These are phyloP conservation scores for Nasonia giraulti DNA, from an alignment of 1,140 invertebrate genomes.

Conservation along the genomic window DNA sequence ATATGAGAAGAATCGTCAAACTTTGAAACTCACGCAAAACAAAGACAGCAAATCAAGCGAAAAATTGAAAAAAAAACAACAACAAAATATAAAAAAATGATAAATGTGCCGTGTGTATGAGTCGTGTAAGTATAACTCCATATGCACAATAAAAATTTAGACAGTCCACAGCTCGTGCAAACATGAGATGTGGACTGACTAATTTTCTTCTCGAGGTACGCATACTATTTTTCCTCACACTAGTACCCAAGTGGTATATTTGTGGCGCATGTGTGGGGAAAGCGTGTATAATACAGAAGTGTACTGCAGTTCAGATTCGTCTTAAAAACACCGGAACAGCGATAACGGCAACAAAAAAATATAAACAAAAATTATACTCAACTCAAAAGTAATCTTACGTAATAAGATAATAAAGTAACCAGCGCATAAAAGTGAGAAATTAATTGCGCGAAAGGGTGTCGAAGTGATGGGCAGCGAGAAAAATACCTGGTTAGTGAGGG, in stretches of 20 bases:
- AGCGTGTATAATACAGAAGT: too few relatives aligned
- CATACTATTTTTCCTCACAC: too few relatives aligned
- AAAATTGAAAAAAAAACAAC: slow-evolving; percentile 21
- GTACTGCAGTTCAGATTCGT: background rate
- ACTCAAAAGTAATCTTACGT: background rate
- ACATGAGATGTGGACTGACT: too few relatives aligned
- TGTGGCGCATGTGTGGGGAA: too few relatives aligned
- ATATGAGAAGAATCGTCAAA: background rate
- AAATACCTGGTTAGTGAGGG: slow-evolving; percentile 78
- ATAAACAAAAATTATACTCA: background rate
- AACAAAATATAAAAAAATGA: too few relatives aligned
- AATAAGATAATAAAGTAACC: background rate
- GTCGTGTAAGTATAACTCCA: background rate
- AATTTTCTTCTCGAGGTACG: too few relatives aligned
- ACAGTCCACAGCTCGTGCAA: too few relatives aligned
- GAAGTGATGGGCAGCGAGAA: slow-evolving; percentile 53
- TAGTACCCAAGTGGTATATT: too few relatives aligned
- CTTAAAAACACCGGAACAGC: background rate
- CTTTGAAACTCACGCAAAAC: background rate
- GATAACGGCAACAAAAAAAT: background rate
- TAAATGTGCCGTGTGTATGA: slow-evolving; percentile 12
- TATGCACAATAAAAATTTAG: background rate
- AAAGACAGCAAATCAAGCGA: slow-evolving; percentile 9
- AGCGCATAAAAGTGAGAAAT: background rate
- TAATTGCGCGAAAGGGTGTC: slow-evolving; percentile 2